Percentiles rank a stretch among this genome's conserved stretches.
These are phyloP conservation scores for Trematocara zebra DNA, from an alignment of 2,113 vertebrate species.

Conservation along the genomic window DNA sequence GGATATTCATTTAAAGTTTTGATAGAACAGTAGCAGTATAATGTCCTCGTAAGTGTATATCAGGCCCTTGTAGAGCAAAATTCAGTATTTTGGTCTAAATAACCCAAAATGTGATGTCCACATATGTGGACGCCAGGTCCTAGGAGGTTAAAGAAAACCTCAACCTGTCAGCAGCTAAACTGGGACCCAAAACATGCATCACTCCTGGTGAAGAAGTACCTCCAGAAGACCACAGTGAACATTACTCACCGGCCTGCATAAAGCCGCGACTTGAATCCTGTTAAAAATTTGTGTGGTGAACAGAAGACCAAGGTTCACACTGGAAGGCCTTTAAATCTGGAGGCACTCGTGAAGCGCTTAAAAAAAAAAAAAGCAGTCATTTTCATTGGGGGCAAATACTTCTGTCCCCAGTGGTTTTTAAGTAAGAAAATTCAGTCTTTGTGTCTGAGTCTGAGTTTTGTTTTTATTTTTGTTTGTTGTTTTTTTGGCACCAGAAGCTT, in stretches of 20 bases:
- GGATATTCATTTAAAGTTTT: background rate
- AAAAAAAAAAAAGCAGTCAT: background rate
- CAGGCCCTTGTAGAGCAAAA: background rate
- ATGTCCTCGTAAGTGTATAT: background rate
- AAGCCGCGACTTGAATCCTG: background rate
- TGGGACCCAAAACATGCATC: background rate
- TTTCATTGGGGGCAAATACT: background rate
- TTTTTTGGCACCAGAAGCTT: background rate
- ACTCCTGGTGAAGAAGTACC: background rate
- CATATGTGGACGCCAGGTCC: background rate
- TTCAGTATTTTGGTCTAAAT: background rate
- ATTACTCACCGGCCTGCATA: background rate
- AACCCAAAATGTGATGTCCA: background rate
- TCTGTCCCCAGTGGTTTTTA: background rate
- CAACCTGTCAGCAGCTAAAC: background rate
- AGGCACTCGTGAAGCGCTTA: background rate
- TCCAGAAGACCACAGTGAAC: background rate
- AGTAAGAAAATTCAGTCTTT: background rate
- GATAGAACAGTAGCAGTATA: background rate
- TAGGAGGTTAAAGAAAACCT: background rate
- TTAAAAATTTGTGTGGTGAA: background rate
- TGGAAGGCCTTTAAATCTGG: background rate
- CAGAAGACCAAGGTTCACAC: background rate
- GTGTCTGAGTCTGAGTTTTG: background rate
- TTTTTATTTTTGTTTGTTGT: background rate